Percentiles rank a stretch among this genome's conserved stretches.
phyloP scores from a whole-genome alignment of 2,888 invertebrate species.

The Diabrotica balteata region DNA sequence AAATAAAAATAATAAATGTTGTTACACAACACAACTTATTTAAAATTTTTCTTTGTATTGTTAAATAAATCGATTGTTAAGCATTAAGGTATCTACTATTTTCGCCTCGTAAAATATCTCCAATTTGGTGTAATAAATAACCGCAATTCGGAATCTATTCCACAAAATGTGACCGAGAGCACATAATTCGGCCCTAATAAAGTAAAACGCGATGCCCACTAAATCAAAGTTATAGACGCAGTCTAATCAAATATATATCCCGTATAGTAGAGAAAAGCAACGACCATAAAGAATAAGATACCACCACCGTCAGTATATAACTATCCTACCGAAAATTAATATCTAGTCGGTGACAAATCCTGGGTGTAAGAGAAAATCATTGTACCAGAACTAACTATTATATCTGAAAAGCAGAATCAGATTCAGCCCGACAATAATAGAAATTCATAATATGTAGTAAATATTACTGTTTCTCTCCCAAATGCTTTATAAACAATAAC shows the following conservation, averaged over 20 bases:
- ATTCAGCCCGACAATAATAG: constrained; percentile 8
- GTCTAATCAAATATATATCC: constrained; percentile 41
- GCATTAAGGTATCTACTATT: too few species aligned
- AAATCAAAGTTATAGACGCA: constrained; percentile 25
- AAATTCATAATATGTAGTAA: neutral
- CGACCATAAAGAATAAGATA: constrained; percentile 42
- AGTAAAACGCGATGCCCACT: constrained; percentile 15
- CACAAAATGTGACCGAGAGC: neutral
- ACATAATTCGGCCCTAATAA: constrained; percentile 19
- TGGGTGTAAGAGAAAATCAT: constrained; percentile 52
- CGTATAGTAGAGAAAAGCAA: constrained; percentile 39
- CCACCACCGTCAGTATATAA: constrained; percentile 40
- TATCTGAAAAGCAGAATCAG: constrained; percentile 34
- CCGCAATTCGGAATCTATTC: neutral
- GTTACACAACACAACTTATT: too few species aligned
- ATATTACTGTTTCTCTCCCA: too few species aligned
- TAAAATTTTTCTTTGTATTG: too few species aligned
- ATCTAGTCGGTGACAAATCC: constrained; percentile 54
- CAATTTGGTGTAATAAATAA: constrained; percentile 10
- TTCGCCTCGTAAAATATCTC: neutral
- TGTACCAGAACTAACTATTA: constrained; percentile 52
- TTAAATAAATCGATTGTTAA: too few species aligned
- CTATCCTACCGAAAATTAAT: constrained; percentile 50
- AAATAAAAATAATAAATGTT: too few species aligned
- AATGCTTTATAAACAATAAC: too few species aligned